A percentile compares a stretch with the other conserved stretches of the same genome.
phyloP scores from a whole-genome alignment of 2,113 vertebrate species.

The Megaceryle torquata region DNA sequence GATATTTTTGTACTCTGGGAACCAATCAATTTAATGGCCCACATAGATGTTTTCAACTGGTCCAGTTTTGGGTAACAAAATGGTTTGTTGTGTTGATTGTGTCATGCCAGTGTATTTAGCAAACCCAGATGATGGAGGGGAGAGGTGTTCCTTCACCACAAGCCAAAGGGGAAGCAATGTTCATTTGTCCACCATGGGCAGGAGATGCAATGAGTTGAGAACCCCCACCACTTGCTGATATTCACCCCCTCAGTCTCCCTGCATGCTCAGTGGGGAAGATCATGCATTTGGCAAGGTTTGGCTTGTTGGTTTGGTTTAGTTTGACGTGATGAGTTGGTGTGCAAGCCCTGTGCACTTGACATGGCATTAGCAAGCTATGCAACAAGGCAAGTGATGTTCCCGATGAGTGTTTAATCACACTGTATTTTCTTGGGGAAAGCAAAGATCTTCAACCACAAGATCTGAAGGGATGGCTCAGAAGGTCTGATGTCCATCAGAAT shows the following conservation, averaged over 20 bases:
- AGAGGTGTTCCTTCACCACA: neutral
- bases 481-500: neutral
- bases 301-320: too few relatives aligned
- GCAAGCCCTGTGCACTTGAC: neutral
- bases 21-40: accelerated
- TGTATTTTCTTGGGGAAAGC: neutral
- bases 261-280: neutral
- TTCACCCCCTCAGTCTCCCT: neutral
- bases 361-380: neutral
- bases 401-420: neutral
- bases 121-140: neutral
- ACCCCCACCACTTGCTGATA: accelerated
- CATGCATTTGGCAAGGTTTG: neutral
- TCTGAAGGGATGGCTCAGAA: neutral
- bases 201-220: neutral
- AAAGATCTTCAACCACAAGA: neutral
- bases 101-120: neutral
- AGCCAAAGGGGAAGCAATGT: neutral
- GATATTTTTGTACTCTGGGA: neutral
- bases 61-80: neutral
- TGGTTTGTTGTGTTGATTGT: too few relatives aligned
- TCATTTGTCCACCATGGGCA: neutral
- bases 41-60: accelerated
- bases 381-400: neutral
- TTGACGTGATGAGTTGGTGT: neutral